Percentiles rank a stretch among this genome's conserved stretches.
phyloP scores from a whole-genome alignment of 1,140 invertebrate genomes.

The Agrilus planipennis region DNA sequence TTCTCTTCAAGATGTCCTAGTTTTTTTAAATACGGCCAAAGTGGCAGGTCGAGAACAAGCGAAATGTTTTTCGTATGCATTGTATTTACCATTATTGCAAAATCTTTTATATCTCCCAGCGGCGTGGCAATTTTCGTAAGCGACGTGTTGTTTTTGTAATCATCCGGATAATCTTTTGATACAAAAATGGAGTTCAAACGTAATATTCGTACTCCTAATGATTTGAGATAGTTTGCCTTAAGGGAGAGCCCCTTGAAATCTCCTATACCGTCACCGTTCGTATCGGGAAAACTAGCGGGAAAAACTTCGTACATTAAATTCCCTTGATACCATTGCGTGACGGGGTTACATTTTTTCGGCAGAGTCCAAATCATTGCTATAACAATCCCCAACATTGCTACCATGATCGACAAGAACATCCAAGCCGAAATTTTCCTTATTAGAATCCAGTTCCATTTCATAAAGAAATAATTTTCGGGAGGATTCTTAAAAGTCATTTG shows the following conservation, averaged over 20 bases:
- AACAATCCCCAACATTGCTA: slow-evolving; percentile 56
- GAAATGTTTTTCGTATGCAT: slow-evolving; percentile 56
- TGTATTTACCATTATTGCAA: slow-evolving; percentile 42
- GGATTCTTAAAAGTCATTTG: slow-evolving; percentile 45
- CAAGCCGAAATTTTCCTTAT: slow-evolving; percentile 62
- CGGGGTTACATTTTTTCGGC: slow-evolving; percentile 56
- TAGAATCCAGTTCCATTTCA: slow-evolving; percentile 69
- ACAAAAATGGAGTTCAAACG: slow-evolving; percentile 64
- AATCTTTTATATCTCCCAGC: slow-evolving; percentile 53
- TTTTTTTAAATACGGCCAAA: slow-evolving; percentile 44
- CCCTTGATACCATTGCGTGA: slow-evolving; percentile 66
- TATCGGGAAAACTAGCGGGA: slow-evolving; percentile 68
- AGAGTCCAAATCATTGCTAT: slow-evolving; percentile 55
- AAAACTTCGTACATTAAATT: slow-evolving; percentile 73
- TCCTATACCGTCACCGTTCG: slow-evolving; percentile 59
- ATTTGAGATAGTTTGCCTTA: slow-evolving; percentile 53
- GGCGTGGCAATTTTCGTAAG: slow-evolving; percentile 46
- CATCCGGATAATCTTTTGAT: slow-evolving; percentile 54
- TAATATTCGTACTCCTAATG: slow-evolving; percentile 52
- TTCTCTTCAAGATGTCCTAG: slow-evolving; percentile 11
- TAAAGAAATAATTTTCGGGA: slow-evolving; percentile 50
- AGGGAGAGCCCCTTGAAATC: slow-evolving; percentile 57
- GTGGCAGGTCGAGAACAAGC: slow-evolving; percentile 61
- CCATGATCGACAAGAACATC: slow-evolving; percentile 51
- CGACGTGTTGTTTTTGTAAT: slow-evolving; percentile 51